Conservation (phyloP, 2,888 invertebrate genomes). For the Psylliodes chrysocephalus region DNA sequence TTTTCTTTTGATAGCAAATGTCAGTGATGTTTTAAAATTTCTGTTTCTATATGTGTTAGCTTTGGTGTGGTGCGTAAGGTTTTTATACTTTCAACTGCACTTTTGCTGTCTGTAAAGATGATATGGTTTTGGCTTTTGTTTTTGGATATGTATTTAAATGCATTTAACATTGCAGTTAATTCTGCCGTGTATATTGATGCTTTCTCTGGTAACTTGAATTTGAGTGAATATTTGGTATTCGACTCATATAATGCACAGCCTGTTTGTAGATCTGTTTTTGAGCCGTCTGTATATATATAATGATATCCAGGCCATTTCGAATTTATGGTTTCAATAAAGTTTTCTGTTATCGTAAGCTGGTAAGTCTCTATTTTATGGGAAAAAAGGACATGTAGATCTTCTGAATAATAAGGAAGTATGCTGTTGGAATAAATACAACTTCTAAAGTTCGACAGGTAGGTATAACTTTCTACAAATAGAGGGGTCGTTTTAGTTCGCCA, state of each 20-base stretch:
- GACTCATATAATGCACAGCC: not conserved
- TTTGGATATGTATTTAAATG: not conserved
- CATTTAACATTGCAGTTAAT: not conserved
- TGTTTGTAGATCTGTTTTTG: not conserved
- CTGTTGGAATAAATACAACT: not conserved
- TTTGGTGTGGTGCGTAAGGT: not conserved
- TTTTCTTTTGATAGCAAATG: not conserved
- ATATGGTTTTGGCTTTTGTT: not conserved
- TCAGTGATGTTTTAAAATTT: not conserved
- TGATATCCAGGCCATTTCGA: not conserved
- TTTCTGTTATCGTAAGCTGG: not conserved
- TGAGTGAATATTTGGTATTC: not conserved
- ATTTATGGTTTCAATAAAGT: not conserved
- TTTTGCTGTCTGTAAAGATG: not conserved
- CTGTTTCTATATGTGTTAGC: not conserved
- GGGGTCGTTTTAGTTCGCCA: not conserved
- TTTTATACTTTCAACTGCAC: not conserved
- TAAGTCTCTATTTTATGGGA: not conserved
- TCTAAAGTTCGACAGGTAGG: not conserved
- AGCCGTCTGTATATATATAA: not conserved
- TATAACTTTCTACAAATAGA: not conserved
- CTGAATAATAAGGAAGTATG: not conserved
- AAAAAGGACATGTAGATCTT: not conserved
- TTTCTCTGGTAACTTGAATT: not conserved
- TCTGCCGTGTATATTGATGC: not conserved